Evolutionary conservation across 1,140 invertebrate genomes (phyloP).

Genomic region (Pachypeltis micranthus): DNA sequence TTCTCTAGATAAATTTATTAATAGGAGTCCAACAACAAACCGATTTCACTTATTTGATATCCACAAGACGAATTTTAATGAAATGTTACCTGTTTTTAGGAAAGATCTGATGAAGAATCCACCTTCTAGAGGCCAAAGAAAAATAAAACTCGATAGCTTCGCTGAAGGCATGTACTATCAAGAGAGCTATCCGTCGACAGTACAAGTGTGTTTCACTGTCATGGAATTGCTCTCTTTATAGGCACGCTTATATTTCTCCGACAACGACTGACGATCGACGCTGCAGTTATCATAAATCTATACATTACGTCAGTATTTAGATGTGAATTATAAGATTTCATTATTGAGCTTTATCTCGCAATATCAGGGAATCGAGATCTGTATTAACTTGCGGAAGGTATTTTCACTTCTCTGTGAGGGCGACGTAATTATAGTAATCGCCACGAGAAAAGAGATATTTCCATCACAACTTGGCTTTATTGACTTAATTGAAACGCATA

Average conservation of each 20-base stretch:
- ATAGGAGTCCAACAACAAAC: neutral
- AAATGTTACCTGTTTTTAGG: no score
- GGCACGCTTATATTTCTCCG: constrained; percentile 35
- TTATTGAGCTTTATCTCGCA: neutral
- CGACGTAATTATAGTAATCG: no score
- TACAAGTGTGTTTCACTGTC: constrained; percentile 49
- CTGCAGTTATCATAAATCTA: neutral
- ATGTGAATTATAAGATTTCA: neutral
- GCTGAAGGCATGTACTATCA: constrained; percentile 41
- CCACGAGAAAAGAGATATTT: no score
- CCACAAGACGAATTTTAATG: no score
- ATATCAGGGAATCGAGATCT: neutral
- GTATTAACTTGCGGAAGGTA: no score
- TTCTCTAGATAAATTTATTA: neutral
- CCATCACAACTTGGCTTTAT: no score
- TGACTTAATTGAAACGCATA: no score
- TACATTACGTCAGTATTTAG: no score
- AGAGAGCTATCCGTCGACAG: constrained; percentile 58
- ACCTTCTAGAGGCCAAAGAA: neutral
- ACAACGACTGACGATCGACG: neutral
- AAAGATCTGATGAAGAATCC: neutral
- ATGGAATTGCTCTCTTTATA: constrained; percentile 57
- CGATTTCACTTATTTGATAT: neutral
- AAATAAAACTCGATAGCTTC: neutral
- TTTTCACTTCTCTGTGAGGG: no score